Evolutionary conservation across 2,888 invertebrate species (phyloP).

Genomic region (Cosmia trapezina): DNA sequence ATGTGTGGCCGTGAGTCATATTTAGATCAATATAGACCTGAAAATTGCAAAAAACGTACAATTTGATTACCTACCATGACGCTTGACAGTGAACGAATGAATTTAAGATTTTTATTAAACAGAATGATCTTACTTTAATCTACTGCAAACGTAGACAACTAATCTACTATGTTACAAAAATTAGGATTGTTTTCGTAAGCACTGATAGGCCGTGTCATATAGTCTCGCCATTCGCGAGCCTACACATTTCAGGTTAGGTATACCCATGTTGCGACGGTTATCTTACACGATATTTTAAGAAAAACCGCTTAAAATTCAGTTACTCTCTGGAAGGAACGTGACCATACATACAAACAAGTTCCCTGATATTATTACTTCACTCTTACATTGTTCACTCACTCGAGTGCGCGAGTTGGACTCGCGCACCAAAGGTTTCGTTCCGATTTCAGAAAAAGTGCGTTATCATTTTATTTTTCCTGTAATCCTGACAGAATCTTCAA

Average conservation of each 20-base stretch:
- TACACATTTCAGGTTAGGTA: constrained; percentile 17
- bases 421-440: too few species aligned
- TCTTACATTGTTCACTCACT: constrained; percentile 30
- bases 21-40: too few species aligned
- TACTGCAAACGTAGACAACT: not conserved
- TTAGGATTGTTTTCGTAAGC: not conserved
- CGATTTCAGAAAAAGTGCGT: too few species aligned
- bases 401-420: too few species aligned
- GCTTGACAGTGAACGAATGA: too few species aligned
- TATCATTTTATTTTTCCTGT: too few species aligned
- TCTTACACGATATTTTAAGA: constrained; percentile 46
- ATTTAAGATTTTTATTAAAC: too few species aligned
- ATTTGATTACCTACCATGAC: too few species aligned
- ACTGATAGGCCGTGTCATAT: not conserved
- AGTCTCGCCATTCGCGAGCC: constrained; percentile 4
- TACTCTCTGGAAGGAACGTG: constrained; percentile 43
- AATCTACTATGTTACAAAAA: not conserved
- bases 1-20: too few species aligned
- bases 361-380: constrained; percentile 38
- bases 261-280: constrained; percentile 1
- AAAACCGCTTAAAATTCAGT: constrained; percentile 51
- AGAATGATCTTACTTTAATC: too few species aligned
- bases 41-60: too few species aligned
- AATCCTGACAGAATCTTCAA: too few species aligned
- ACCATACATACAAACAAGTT: constrained; percentile 49